These are phyloP conservation scores for Steinernema feltiae DNA, from an alignment of 1,140 invertebrate species.

Conservation along the genomic window DNA sequence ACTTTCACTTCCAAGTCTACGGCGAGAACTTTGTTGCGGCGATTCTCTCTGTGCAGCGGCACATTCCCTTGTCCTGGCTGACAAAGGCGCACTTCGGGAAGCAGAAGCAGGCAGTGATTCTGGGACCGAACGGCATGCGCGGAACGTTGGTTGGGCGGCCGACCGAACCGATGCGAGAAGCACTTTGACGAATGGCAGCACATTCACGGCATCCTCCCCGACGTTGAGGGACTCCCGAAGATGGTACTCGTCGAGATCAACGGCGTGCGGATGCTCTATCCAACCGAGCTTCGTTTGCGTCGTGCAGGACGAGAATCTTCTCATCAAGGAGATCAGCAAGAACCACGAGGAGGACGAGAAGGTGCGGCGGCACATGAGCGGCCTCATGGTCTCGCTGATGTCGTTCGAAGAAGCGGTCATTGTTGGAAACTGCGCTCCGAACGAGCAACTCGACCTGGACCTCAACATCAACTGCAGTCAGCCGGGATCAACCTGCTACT, in stretches of 20 bases:
- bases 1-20: conserved; percentile 34
- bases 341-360: neutral
- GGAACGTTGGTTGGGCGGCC: neutral
- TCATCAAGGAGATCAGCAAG: neutral
- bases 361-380: neutral
- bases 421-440: neutral
- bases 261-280: conserved; percentile 23
- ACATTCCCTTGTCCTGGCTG: conserved; percentile 23
- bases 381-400: neutral
- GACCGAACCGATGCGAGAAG: neutral
- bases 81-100: conserved; percentile 22
- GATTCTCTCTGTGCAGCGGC: conserved; percentile 25
- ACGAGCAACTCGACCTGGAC: neutral
- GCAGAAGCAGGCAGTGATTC: conserved; percentile 18
- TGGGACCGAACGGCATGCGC: neutral
- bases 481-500: neutral
- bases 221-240: conserved; percentile 20
- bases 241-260: conserved; percentile 34
- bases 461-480: neutral
- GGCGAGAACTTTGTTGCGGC: conserved; percentile 30
- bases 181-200: neutral
- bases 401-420: neutral
- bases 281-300: conserved; percentile 25
- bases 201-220: neutral
- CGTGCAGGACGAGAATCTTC: conserved; percentile 24